Evolutionary conservation across 1,140 invertebrate species (phyloP), one percentile per base, ranked within the genome.

Genomic region (Plutomurus gul): DNA sequence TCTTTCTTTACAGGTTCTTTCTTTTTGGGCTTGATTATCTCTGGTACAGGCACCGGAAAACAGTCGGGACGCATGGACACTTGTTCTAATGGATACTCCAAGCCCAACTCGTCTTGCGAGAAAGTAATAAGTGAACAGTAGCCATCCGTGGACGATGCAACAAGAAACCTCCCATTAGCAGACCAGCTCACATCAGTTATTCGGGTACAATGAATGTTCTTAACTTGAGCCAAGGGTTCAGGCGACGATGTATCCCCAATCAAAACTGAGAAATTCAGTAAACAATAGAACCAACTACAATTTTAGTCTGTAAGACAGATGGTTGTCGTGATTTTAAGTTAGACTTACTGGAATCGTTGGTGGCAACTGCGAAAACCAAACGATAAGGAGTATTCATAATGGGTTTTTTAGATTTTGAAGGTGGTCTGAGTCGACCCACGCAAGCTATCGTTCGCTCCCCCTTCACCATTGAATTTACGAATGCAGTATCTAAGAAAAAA

Each of bases 101-200:
- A 11, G 7, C 97, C 97, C 18, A 99, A 87, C 88, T 99, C 97
- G 5, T 88, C 90, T 20, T 91, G 87, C 33, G 90, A 88, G 87
- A 99, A 99, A 39, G 91, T 92, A 49, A 98, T 90, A 77, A 99
- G 88, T 0, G 97, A 96, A 86, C 95, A 97, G 86, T 95, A 99
- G 1, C 96, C 97, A 88, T 99, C 97, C 0, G 95, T 96, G 36
- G 97, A 99, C 18, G 95, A 95, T 0, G 93, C 92, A 1, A 96
- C 89, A 75, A 99, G 86, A 36, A 94, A 87, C 49, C 87, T 87
- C 0, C 95, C 96, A 89, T 98, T 93, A 3, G 88, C 87, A 4
- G 96, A 96, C 97, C 97, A 99, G 0, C 94, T 87, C 18, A 98
- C 81, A 88, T 99, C 96, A 43, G 94, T 97, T 11, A 99, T 88